These are phyloP conservation scores for Hydra vulgaris DNA, from an alignment of 30 jellyfish, hydroid and myxozoan species.

Conservation along the genomic window DNA sequence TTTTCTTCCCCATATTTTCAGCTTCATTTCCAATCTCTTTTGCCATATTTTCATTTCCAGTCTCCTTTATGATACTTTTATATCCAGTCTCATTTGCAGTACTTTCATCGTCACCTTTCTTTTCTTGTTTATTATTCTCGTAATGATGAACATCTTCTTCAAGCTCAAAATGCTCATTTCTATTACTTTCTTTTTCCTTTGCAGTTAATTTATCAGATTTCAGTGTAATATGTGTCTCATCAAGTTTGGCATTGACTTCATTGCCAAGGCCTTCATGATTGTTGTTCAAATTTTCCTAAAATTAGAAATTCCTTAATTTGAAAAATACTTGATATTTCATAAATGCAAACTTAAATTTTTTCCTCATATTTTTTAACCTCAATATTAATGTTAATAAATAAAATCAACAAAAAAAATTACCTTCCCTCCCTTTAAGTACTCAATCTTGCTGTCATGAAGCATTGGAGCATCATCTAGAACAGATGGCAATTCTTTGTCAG, in stretches of 20 bases:
- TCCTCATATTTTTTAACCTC: neutral
- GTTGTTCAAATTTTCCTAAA: neutral
- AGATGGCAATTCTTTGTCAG: slow-evolving; percentile 18
- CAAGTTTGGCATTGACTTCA: neutral
- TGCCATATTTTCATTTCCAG: neutral
- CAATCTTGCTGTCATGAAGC: neutral
- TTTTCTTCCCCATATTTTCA: neutral
- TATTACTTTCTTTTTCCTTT: neutral
- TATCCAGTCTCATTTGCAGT: neutral
- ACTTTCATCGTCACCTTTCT: neutral
- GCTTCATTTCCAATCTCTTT: neutral
- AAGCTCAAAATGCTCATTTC: neutral
- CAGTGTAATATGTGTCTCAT: neutral
- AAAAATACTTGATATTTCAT: no score
- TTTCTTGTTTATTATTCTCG: neutral
- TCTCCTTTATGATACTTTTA: neutral
- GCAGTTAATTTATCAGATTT: neutral
- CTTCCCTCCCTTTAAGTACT: neutral
- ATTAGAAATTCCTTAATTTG: no score
- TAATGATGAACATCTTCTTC: neutral
- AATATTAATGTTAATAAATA: no score
- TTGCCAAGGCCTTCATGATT: neutral
- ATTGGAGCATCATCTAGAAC: neutral
- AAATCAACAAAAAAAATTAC: neutral
- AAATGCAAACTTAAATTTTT: neutral